Percentiles rank a stretch among this genome's conserved stretches.
Evolutionary conservation across 2,113 vertebrate genomes (phyloP).

Genomic region (Anguilla japonica): DNA sequence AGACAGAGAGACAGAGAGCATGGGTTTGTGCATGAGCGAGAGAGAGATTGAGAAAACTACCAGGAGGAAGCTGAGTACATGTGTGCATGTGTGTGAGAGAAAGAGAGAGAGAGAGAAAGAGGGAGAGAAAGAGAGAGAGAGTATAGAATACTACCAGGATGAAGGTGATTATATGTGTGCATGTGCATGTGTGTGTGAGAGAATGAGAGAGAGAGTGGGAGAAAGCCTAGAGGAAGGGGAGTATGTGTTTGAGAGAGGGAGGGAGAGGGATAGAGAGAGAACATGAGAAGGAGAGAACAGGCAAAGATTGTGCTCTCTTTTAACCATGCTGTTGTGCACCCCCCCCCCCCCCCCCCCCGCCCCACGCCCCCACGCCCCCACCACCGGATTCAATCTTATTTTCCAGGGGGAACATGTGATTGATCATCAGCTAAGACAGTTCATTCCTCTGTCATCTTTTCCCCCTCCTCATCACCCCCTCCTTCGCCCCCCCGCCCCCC

Average conservation of each 20-base stretch:
- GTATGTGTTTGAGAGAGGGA: neutral
- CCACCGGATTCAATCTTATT: neutral
- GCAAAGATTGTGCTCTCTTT: neutral
- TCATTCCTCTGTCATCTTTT: conserved; percentile 2
- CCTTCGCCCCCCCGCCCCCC: neutral
- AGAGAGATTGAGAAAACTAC: too few species aligned
- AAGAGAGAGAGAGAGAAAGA: conserved; percentile 1
- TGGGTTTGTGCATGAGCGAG: too few species aligned
- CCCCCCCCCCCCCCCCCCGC: neutral
- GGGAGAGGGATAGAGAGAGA: neutral
- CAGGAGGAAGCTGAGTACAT: too few species aligned
- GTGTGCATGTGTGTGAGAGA: conserved; percentile 20
- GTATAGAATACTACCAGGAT: too few species aligned
- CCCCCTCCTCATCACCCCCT: neutral
- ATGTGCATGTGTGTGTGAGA: neutral
- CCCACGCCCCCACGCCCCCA: neutral
- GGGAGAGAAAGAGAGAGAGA: neutral
- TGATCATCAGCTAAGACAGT: neutral
- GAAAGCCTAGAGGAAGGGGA: neutral
- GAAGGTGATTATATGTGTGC: too few species aligned
- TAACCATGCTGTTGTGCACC: neutral
- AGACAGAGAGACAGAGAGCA: neutral
- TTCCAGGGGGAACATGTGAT: neutral
- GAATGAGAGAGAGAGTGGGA: neutral
- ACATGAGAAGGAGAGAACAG: neutral